Conservation (phyloP, 2,888 invertebrate genomes). For the Epirrhoe tristata region DNA sequence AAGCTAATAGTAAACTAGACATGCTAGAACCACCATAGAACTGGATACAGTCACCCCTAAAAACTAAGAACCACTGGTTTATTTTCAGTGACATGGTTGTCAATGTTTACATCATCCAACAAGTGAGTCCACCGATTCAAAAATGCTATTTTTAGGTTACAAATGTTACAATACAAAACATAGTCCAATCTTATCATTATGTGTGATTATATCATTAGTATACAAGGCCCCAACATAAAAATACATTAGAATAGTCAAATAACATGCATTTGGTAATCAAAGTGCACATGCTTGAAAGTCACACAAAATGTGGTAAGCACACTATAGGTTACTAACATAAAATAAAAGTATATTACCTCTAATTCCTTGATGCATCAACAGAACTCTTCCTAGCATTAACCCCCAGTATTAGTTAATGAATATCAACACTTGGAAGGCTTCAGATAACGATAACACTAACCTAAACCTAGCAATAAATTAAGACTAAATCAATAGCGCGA, state of each 20-base stretch:
- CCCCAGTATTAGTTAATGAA: conserved; percentile 81
- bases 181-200: background rate
- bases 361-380: conserved; percentile 71
- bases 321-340: background rate
- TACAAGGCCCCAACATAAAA: background rate
- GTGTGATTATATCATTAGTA: background rate
- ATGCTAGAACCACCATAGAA: too few relatives aligned
- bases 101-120: background rate
- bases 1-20: too few relatives aligned
- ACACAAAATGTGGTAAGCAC: background rate
- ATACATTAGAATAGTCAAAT: background rate
- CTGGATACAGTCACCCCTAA: too few relatives aligned
- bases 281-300: background rate
- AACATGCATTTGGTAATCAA: too few relatives aligned
- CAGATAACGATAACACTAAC: conserved; percentile 83
- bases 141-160: background rate
- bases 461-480: conserved; percentile 76
- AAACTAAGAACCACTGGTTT: too few relatives aligned
- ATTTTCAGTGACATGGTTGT: background rate
- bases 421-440: conserved; percentile 84
- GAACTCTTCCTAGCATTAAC: conserved; percentile 79
- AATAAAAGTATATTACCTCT: conserved; percentile 62
- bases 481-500: conserved; percentile 78
- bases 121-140: background rate
- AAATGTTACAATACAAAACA: too few relatives aligned